Percentiles rank a stretch among this genome's conserved stretches.
Conservation (phyloP, 2,797 vertebrate genomes). For the Dipus sagitta region DNA sequence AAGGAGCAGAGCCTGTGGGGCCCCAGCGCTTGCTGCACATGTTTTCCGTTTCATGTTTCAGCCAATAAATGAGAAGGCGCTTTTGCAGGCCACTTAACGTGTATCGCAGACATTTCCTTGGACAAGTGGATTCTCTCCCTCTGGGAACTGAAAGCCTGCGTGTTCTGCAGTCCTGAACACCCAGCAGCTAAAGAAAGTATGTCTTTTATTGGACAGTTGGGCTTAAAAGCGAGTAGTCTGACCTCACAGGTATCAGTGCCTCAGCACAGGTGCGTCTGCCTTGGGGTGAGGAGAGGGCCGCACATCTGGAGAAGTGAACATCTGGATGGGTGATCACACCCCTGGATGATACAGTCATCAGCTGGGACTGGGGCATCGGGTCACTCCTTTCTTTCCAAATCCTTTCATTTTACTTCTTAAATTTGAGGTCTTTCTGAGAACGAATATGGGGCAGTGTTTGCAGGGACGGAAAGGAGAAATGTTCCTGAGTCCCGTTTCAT, state of each 20-base stretch:
- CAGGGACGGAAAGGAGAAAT: constrained; percentile 54
- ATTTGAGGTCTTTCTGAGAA: constrained; percentile 71
- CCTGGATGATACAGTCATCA: constrained; percentile 12
- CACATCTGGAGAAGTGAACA: constrained; percentile 64
- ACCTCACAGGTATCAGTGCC: neutral
- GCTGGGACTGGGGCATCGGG: neutral
- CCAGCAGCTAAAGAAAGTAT: neutral
- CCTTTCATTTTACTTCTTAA: constrained; percentile 54
- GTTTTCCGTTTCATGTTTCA: constrained; percentile 84
- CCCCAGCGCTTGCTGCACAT: constrained; percentile 71
- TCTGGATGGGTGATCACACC: constrained; percentile 64
- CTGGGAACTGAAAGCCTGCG: constrained; percentile 56
- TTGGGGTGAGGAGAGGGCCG: neutral
- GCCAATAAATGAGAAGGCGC: constrained; percentile 74
- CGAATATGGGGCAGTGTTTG: constrained; percentile 56
- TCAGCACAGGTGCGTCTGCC: constrained; percentile 54
- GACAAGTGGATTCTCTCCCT: constrained; percentile 72
- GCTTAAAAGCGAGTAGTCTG: neutral
- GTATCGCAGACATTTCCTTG: constrained; percentile 80
- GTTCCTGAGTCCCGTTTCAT: constrained; percentile 61
- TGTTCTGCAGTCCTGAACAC: constrained; percentile 46
- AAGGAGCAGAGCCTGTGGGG: constrained; percentile 75
- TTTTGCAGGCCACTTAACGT: constrained; percentile 75
- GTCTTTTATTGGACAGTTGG: neutral
- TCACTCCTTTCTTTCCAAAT: neutral